Evolutionary conservation across 1,140 invertebrate genomes (phyloP), one percentile per base, ranked within the genome.

Genomic region (Ips nitidus): DNA sequence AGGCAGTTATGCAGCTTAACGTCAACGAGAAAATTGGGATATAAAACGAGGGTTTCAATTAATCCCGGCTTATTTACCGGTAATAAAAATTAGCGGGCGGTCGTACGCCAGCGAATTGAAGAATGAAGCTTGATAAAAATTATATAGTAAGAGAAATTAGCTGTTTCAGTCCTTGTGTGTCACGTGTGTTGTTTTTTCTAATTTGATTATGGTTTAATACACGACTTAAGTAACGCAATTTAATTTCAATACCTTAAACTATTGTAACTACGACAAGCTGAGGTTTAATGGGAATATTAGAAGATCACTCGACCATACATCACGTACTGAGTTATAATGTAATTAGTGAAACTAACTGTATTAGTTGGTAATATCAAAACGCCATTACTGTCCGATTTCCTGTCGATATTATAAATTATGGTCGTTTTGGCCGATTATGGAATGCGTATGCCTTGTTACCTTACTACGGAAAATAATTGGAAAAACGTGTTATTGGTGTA

Each of bases 1-100:
- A 55, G 37, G 45, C 45, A 50, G 45, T 50, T 50, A 50, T 50
- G 3, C 45, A 50, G 45, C 45, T 50, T 50, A 50, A 50, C 45
- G 22, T 50, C 45, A 22, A 22, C 45, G 45, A 22, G 22, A 50
- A 50, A 50, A 6, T 6, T 50, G 6, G 45, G 45, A 50, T 50
- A 50, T 50, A 50, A 50, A 50, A 50, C 22, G 45, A 3, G 22
- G 45, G 45, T 3, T 6, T 50, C 7, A 50, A 50, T 50, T 50
- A 3, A 50, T 6, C 7, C 45, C 45, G 45, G 45, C 7, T 50
- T 50, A 50, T 50, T 50, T 22, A 3, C 22, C 6, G 45, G 6
- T 22, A 22, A 50, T 50, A 50, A 50, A 50, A 50, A 50, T 50
- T 50, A 50, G 7, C 2, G 3, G 22, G 22, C 22, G 22, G 22